Evolutionary conservation across 35 echinoderm and acorn worm species (phyloP), one percentile per base, ranked within the genome.

Genomic region (Amphiura filiformis): DNA sequence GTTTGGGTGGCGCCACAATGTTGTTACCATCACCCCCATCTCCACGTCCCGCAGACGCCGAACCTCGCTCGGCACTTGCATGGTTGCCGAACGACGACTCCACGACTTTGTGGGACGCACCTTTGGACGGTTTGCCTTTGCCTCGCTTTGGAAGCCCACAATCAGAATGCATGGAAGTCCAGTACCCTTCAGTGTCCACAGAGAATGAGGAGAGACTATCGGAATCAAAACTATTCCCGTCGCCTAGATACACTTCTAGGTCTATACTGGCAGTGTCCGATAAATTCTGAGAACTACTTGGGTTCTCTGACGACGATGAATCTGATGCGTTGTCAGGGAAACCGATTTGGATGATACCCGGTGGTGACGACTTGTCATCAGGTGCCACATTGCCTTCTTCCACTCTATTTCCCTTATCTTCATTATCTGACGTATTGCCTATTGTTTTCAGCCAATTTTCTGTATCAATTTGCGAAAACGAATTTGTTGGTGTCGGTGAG

Each of bases 151-250:
- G 79, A 57, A 95, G 88, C 22, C 96, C 96, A 87, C 96, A 99
- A 70, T 99, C 96, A 28, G 91, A 94, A 75, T 94, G 93, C 96
- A 99, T 99, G 80, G 96, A 99, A 26, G 96, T 99, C 90, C 93
- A 99, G 81, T 94, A 99, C 5, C 96, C 96, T 47, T 99, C 96
- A 41, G 89, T 90, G 77, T 99, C 96, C 14, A 99, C 83, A 36
- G 95, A 97, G 49, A 88, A 89, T 36, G 89, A 87, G 31, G 94
- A 96, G 14, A 92, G 76, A 39, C 94, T 96, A 70, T 96, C 94
- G 5, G 94, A 85, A 77, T 96, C 94, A 35, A 92, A 90, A 80
- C 89, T 88, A 17, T 84, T 88, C 18, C 86, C 82, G 38, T 96
- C 90, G 4, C 89, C 96, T 83, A 99, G 88, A 64, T 79, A 92